These are phyloP conservation scores for Melanotaenia pygmaea DNA, from an alignment of 2,797 vertebrate species.

Conservation along the genomic window DNA sequence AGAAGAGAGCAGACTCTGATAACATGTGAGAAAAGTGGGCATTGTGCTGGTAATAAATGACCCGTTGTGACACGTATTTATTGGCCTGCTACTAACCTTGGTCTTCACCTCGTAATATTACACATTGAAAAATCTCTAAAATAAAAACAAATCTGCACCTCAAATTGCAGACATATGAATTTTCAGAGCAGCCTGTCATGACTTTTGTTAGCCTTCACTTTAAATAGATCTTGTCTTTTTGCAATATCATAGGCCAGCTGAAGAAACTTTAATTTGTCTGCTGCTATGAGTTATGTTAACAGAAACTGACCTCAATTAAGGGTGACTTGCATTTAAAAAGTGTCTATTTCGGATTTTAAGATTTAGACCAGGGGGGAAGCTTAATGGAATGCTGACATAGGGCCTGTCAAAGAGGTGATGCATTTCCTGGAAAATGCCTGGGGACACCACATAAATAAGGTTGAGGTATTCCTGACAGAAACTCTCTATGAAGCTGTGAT, in stretches of 20 bases:
- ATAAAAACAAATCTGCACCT: slow-evolving; percentile 25
- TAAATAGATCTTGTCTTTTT: slow-evolving; percentile 50
- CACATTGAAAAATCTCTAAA: slow-evolving; percentile 48
- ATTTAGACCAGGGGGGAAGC: slow-evolving; percentile 69
- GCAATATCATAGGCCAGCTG: slow-evolving; percentile 62
- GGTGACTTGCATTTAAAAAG: slow-evolving; percentile 81
- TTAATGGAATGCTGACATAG: slow-evolving; percentile 85
- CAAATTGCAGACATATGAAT: slow-evolving; percentile 45
- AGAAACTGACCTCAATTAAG: slow-evolving; percentile 85
- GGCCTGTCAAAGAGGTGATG: slow-evolving; percentile 79
- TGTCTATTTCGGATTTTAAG: slow-evolving; percentile 79
- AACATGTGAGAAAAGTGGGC: slow-evolving; percentile 85
- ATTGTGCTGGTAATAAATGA: slow-evolving; percentile 86
- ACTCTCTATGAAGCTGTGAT: slow-evolving; percentile 64
- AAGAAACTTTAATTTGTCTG: slow-evolving; percentile 74
- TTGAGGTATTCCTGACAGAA: slow-evolving; percentile 79
- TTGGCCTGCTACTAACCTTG: slow-evolving; percentile 52
- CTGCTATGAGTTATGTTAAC: slow-evolving; percentile 75
- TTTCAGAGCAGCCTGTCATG: slow-evolving; percentile 30
- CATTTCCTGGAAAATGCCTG: slow-evolving; percentile 79
- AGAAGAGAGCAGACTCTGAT: slow-evolving; percentile 87
- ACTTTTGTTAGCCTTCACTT: slow-evolving; percentile 50
- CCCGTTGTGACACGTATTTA: slow-evolving; percentile 80
- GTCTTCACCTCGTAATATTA: slow-evolving; percentile 50
- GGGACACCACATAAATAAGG: slow-evolving; percentile 81